phyloP scores from a whole-genome alignment of 2,888 invertebrate genomes.

The Ochropleura leucogaster region DNA sequence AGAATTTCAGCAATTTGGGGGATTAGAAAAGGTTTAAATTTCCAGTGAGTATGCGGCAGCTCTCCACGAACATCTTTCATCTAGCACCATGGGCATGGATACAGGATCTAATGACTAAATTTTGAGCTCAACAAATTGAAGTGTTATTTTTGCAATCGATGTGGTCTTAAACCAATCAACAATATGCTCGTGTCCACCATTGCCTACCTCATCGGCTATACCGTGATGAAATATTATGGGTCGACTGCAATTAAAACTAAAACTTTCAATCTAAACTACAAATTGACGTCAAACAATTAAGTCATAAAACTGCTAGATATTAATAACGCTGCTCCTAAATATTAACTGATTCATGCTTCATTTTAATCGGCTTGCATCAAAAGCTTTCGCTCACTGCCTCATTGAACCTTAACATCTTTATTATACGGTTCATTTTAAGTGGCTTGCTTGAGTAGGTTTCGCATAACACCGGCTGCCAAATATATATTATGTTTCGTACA shows the following conservation, averaged over 20 bases:
- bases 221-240: not conserved
- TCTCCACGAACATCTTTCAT: not conserved
- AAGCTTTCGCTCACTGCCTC: not conserved
- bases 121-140: not conserved
- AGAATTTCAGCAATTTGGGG: not conserved
- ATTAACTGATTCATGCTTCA: not conserved
- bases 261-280: not conserved
- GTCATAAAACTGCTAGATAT: not conserved
- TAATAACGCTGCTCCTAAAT: not conserved
- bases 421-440: not conserved
- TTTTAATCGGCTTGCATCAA: not conserved
- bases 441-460: conserved; percentile 2
- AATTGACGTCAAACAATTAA: not conserved
- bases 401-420: not conserved
- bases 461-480: conserved; percentile 25
- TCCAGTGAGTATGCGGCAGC: not conserved
- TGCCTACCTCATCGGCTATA: not conserved
- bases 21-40: not conserved
- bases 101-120: not conserved
- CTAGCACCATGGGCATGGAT: not conserved
- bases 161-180: not conserved
- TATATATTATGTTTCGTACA: conserved; percentile 33
- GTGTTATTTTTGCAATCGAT: not conserved
- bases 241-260: not conserved
- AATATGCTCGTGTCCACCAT: not conserved